phyloP scores from a whole-genome alignment of 1,140 invertebrate species.

The Apis laboriosa region DNA sequence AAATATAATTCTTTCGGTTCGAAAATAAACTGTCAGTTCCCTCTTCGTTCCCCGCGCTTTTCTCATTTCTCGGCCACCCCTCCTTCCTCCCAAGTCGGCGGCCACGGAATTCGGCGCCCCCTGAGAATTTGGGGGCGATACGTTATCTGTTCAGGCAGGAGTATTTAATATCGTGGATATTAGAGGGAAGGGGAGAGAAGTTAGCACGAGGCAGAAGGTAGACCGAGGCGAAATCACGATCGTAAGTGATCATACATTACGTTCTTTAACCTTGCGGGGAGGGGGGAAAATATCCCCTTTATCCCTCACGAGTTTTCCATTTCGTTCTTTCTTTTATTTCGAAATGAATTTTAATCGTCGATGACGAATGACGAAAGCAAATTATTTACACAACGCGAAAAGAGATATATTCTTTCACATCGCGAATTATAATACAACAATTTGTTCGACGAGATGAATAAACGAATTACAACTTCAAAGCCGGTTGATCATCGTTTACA shows the following conservation, averaged over 20 bases:
- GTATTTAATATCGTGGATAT: conserved; percentile 65
- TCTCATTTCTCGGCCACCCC: conserved; percentile 24
- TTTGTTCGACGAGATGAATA: not conserved
- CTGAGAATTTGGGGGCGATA: conserved; percentile 60
- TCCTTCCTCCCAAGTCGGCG: not conserved
- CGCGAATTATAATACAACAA: not conserved
- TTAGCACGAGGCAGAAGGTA: conserved; percentile 24
- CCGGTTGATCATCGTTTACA: not conserved
- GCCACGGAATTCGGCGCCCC: conserved; percentile 54
- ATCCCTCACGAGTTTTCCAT: not conserved
- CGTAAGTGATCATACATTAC: conserved; percentile 43
- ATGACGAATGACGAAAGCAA: no score
- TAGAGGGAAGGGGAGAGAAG: conserved; percentile 25
- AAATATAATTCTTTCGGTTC: conserved; percentile 41
- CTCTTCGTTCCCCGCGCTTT: not conserved
- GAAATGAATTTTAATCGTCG: no score
- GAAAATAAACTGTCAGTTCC: conserved; percentile 21
- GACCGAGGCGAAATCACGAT: conserved; percentile 36
- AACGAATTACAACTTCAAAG: not conserved
- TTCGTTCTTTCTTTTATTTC: no score
- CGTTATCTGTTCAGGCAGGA: conserved; percentile 58
- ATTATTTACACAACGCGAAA: no score
- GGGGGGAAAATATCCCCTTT: not conserved
- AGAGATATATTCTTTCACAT: no score
- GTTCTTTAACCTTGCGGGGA: no score